These are phyloP conservation scores for Pterois miles DNA, from an alignment of 2,797 vertebrate species.

Conservation along the genomic window DNA sequence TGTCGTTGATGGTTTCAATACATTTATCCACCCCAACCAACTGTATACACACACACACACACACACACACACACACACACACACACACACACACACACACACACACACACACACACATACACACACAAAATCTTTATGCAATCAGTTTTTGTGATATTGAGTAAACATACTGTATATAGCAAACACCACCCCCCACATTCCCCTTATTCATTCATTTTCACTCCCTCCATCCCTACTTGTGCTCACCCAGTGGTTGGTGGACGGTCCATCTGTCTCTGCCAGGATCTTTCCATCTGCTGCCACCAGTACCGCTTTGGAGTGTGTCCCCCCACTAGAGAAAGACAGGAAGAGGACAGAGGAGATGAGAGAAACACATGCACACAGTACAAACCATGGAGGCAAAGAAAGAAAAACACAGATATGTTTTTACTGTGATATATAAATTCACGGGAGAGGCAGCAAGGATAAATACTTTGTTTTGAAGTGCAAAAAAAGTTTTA, in stretches of 20 bases:
- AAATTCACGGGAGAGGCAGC: neutral
- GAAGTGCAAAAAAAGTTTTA: neutral
- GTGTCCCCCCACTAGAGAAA: conserved; percentile 86
- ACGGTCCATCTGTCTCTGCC: conserved; percentile 86
- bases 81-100: conserved; percentile 3
- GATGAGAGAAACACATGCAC: neutral
- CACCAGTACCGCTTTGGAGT: conserved; percentile 88
- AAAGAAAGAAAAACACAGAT: too few species aligned
- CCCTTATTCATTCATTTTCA: neutral
- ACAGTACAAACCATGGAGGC: neutral
- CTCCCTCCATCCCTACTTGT: neutral
- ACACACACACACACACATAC: conserved; percentile 8
- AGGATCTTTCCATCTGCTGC: conserved; percentile 86
- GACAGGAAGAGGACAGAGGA: neutral
- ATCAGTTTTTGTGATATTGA: neutral
- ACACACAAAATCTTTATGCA: neutral
- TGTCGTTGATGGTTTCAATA: conserved; percentile 87
- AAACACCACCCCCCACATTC: neutral
- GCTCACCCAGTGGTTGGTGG: conserved; percentile 95
- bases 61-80: conserved; percentile 11
- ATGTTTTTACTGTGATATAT: neutral
- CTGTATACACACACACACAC: conserved; percentile 64
- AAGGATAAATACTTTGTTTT: neutral
- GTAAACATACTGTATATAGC: neutral
- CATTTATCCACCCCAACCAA: conserved; percentile 90